Evolutionary conservation across 2,888 invertebrate species (phyloP), one percentile per base, ranked within the genome.

Genomic region (Caenorhabditis afra): DNA sequence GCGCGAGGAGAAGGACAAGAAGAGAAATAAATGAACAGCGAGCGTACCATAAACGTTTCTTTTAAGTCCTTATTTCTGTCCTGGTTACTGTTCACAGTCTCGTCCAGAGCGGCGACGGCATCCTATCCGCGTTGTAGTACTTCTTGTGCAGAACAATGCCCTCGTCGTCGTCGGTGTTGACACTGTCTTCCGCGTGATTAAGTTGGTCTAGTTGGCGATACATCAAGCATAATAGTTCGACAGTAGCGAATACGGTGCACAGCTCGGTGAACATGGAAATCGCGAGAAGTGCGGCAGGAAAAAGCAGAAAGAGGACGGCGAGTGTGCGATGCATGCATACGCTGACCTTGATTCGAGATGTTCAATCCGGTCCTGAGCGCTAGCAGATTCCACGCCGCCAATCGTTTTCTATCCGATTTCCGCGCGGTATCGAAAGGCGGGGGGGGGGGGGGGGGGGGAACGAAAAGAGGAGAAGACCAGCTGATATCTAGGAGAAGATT

Each of bases 161-260:
- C 52, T 68, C 79, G 11, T 71, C 62, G 10, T 64, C 65, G 4
- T 68, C 79, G 11, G 66, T 57, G 10, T 64, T 59, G 4, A 29
- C 14, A 0, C n/a, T 18, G 5, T n/a, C 29, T 53, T 71, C 71
- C 50, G 44, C 50, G n/a, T 55, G n/a, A 53, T 61, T 71, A 39
- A 59, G 39, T 22, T 62, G 39, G 47, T 79, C 73, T 14, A 79
- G 39, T 53, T 79, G 45, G 45, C 67, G 61, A 61, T 67, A 79
- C 59, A 79, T 57, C 20, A 73, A 23, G 37, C 59, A 66, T 64
- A 79, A 39, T 58, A 73, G 20, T 59, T 79, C 73, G 23, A 64
- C 62, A 58, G 79, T 73, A 39, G 73, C 73, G n/a, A 79, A 73
- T 67, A 73, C 53, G 37, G 77, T 70, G 50, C 77, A 77, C 35